Evolutionary conservation across 2,888 invertebrate genomes (phyloP).

Genomic region (Hyposoter didymator): DNA sequence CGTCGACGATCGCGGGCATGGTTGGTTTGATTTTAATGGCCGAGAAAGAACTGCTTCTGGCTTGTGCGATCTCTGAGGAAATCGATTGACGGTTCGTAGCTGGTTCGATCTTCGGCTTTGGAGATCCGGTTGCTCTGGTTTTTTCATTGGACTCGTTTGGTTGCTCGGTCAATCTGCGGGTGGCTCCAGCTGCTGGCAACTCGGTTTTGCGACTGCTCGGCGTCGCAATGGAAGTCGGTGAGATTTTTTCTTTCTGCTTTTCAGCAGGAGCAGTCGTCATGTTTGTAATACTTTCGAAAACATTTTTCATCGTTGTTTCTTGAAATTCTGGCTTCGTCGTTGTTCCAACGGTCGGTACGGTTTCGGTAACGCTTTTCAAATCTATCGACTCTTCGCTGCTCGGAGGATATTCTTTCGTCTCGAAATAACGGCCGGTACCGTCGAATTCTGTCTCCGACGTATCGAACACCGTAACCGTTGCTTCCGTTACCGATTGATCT

Average conservation of each 20-base stretch:
- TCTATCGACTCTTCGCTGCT: not conserved
- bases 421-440: constrained; percentile 25
- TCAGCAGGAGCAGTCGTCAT: not conserved
- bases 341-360: not conserved
- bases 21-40: not conserved
- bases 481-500: constrained; percentile 3
- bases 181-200: not conserved
- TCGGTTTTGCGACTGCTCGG: constrained; percentile 3
- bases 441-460: constrained; percentile 21
- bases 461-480: constrained; percentile 31
- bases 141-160: constrained; percentile 1
- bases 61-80: constrained; percentile 8
- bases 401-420: constrained; percentile 39
- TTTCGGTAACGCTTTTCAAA: constrained; percentile 14
- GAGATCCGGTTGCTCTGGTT: not conserved
- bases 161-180: constrained; percentile 11
- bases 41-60: not conserved
- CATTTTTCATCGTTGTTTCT: not conserved
- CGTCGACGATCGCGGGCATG: not conserved
- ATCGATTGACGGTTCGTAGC: not conserved
- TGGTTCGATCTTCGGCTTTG: constrained; percentile 2
- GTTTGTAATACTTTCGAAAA: not conserved
- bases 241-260: not conserved
- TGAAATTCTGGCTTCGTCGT: constrained; percentile 1
- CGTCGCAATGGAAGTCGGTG: not conserved